phyloP scores from a whole-genome alignment of 1,140 invertebrate species.

The Drosophila virilis region DNA sequence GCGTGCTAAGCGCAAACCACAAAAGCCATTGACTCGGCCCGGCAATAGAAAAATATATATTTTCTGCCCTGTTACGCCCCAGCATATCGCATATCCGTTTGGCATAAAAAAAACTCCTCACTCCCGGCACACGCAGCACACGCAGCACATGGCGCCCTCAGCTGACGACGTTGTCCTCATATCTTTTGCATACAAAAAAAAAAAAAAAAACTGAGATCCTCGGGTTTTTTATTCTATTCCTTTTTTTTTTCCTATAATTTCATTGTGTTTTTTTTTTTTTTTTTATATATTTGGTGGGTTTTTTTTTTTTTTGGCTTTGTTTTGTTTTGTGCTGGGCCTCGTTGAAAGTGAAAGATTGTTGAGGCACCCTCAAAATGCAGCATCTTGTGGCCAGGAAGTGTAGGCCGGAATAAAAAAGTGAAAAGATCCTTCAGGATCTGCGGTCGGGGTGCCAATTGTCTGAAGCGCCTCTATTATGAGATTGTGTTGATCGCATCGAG shows the following conservation, averaged over 20 bases:
- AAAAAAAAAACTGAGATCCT: conserved; percentile 66
- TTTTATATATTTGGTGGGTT: background rate
- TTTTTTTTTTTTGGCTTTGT: background rate
- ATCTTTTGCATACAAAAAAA: conserved; percentile 78
- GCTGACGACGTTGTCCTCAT: conserved; percentile 3
- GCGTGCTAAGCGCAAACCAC: conserved; percentile 74
- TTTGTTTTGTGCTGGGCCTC: conserved; percentile 26
- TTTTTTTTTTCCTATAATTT: conserved; percentile 76
- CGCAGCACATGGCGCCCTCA: conserved; percentile 77
- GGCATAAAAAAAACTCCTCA: conserved; percentile 66
- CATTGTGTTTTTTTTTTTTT: conserved; percentile 69
- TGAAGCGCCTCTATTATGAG: conserved; percentile 47
- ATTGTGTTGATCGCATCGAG: conserved; percentile 55
- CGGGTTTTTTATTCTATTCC: conserved; percentile 48
- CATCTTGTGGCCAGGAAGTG: conserved; percentile 74
- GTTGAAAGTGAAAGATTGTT: conserved; percentile 77
- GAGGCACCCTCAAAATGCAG: conserved; percentile 76
- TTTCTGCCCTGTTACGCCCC: conserved; percentile 63
- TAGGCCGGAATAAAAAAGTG: too few relatives aligned
- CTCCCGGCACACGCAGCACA: conserved; percentile 72
- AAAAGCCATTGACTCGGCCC: conserved; percentile 74
- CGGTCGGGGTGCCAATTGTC: conserved; percentile 78
- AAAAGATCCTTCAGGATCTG: conserved; percentile 70
- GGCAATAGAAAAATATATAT: conserved; percentile 45
- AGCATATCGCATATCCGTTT: conserved; percentile 79